Evolutionary conservation across 2,888 invertebrate genomes (phyloP), one percentile per base, ranked within the genome.

Genomic region (Spodoptera picta): DNA sequence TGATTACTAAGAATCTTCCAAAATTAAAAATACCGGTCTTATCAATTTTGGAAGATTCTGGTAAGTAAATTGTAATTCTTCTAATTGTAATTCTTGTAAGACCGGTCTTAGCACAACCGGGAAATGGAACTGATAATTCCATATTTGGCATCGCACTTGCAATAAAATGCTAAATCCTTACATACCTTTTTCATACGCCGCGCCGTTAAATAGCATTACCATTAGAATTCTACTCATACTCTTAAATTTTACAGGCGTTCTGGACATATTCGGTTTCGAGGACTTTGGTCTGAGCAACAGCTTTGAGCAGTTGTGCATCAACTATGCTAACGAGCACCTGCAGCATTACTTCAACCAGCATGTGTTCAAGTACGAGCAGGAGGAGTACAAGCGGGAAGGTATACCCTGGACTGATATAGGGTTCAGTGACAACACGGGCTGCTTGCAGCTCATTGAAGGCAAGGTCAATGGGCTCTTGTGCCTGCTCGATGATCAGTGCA

Each of bases 321-420:
- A 99, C 95, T 99, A 98, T 91, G 99, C 99, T 19, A 99, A 99
- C 90, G 99, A 99, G 91, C 98, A 99, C 91, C 95, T 99, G 55
- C 99, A 99, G 93, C 98, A 98, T 91, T 99, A 99, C 91, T 99
- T 99, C 95, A 99, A 99, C 95, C 98, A 99, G 92, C 99, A 99
- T 89, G 99, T 99, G 80, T 99, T 99, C 94, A 98, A 99, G 93
- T 99, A 99, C 86, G 99, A 99, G 87, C 98, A 99, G 95, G 98
- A 99, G 89, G 99, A 99, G 92, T 99, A 99, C 89, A 95, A 98
- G 80, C 96, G 98, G 71, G 99, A 99, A 92, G 98, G 98, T 27
- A 99, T 99, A 69, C 96, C 97, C 75, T 99, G 99, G 99, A 98
- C 98, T 68, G 98, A 98, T 87, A 99, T 99, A 69, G 98, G 98